These are phyloP conservation scores for Corythaeola cristata DNA, from an alignment of 2,113 vertebrate genomes.

Conservation along the genomic window DNA sequence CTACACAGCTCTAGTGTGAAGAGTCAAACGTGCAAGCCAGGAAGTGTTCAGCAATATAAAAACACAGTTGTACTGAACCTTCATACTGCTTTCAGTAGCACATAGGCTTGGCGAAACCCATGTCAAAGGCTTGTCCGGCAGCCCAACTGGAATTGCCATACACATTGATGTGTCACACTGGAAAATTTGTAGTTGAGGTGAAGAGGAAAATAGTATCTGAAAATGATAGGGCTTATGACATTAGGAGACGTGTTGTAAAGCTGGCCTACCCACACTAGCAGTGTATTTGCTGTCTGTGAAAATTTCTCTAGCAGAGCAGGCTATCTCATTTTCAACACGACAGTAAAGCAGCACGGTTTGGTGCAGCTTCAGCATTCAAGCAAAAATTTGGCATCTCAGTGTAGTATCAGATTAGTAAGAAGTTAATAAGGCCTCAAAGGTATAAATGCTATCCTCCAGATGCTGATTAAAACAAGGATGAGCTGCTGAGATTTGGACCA, in stretches of 20 bases:
- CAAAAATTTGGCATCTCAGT: neutral
- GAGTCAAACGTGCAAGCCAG: accelerated
- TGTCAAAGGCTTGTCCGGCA: neutral
- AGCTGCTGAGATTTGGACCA: neutral
- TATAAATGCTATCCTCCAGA: neutral
- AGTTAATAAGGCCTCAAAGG: neutral
- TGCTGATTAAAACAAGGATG: neutral
- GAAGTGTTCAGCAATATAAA: neutral
- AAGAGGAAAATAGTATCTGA: neutral
- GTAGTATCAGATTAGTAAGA: neutral
- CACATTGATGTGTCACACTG: accelerated
- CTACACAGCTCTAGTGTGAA: neutral
- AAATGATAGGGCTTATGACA: neutral
- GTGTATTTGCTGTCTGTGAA: neutral
- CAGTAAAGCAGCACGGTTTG: neutral
- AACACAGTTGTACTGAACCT: neutral
- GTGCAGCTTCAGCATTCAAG: neutral
- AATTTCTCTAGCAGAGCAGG: neutral
- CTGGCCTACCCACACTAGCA: neutral
- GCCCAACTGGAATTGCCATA: neutral
- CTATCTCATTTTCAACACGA: neutral
- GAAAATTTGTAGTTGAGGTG: neutral
- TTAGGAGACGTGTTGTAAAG: neutral
- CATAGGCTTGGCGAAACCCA: neutral
- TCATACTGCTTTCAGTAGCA: neutral